Evolutionary conservation across 1,140 invertebrate genomes (phyloP), one percentile per base, ranked within the genome.

Genomic region (Diabrotica undecimpunctata): DNA sequence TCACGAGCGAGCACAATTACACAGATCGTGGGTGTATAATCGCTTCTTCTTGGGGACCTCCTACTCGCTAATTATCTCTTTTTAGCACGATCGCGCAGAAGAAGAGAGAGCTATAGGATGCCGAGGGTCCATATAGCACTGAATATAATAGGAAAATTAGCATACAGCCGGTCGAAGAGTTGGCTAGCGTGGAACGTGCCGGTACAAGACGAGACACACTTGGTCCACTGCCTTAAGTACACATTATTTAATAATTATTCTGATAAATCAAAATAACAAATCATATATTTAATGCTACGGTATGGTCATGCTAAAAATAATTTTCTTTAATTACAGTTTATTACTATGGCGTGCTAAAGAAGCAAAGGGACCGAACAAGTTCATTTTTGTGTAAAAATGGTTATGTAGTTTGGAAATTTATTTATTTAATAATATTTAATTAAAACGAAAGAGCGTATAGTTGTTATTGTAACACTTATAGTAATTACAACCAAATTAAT

Each of bases 211-310:
- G 6, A 14, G 7, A 50, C n/a, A 0, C 41, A 46, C 9, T 51
- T 67, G 77, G 69, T 37, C 69, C 12, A 58, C 70, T 74, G 71
- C 55, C n/a, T 64, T 78, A 76, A 76, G 73, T 75, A 73, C 69
- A 72, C 75, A 76, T 76, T 76, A 78, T 78, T 78, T 75, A 77
- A 76, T 78, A 78, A 78, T 78, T 78, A 77, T 77, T 77, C 74
- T 74, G 74, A 77, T 78, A 77, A 77, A 78, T 78, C 77, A 76
- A 78, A 78, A 74, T 74, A 77, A 77, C 77, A 76, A 78, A 77
- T 78, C 75, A 70, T 74, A 75, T 70, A 71, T 76, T 74, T 69
- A 70, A 69, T 72, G 70, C 74, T 70, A 71, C 65, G 70, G 70
- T 73, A 70, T 62, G 55, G 62, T 46, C 66, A 71, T 64, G 74